phyloP scores from a whole-genome alignment of 2,113 vertebrate genomes.

The Murina feae region DNA sequence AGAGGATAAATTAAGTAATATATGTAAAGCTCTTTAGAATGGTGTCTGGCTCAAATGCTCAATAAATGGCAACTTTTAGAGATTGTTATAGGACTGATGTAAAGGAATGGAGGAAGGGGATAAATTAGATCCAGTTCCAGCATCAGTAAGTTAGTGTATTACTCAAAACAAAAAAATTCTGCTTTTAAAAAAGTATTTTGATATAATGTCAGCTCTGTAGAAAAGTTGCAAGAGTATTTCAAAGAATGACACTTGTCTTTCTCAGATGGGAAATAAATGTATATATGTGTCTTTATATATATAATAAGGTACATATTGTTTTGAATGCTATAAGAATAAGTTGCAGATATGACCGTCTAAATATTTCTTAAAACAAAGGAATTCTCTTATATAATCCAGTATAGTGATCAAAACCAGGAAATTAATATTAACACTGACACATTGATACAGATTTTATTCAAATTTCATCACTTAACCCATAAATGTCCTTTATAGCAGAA shows the following conservation, averaged over 20 bases:
- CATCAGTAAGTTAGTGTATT: background rate
- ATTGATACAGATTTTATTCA: background rate
- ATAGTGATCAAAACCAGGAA: background rate
- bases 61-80: background rate
- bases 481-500: background rate
- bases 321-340: background rate
- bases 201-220: background rate
- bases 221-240: constrained; percentile 17
- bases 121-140: background rate
- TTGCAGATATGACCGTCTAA: background rate
- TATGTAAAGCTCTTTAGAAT: background rate
- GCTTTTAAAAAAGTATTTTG: background rate
- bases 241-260: constrained; percentile 30
- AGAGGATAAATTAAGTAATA: constrained; percentile 3
- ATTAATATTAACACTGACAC: background rate
- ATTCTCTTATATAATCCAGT: background rate
- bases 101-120: background rate
- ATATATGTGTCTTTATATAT: background rate
- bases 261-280: background rate
- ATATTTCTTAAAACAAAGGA: background rate
- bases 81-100: background rate
- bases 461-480: background rate
- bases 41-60: background rate
- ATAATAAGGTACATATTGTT: background rate
- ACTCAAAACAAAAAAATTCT: background rate